phyloP scores from a whole-genome alignment of 2,888 invertebrate species.

The Drosophila prolongata region DNA sequence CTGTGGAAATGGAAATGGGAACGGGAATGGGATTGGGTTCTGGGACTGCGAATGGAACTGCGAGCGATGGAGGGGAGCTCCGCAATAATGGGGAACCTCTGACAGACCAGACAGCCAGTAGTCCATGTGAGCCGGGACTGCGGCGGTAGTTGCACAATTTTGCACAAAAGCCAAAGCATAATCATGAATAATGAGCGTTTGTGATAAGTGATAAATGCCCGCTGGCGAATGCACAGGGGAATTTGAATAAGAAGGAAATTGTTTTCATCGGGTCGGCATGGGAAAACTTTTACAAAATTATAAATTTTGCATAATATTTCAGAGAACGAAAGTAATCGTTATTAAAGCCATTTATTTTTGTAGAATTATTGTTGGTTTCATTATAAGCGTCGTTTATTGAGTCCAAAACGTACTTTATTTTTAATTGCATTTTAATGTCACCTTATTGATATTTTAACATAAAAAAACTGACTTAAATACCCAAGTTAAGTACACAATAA shows the following conservation, averaged over 20 bases:
- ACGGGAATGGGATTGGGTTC: conserved; percentile 12
- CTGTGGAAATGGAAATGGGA: conserved; percentile 17
- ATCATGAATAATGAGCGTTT: conserved; percentile 83
- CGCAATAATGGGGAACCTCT: conserved; percentile 41
- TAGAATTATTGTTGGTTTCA: too few relatives aligned
- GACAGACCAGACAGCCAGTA: conserved; percentile 42
- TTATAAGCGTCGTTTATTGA: too few relatives aligned
- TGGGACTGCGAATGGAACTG: conserved; percentile 22
- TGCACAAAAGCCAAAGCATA: conserved; percentile 81
- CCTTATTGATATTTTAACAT: too few relatives aligned
- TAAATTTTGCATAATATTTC: neutral
- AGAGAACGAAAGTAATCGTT: too few relatives aligned
- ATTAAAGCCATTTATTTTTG: too few relatives aligned
- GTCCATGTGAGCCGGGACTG: conserved; percentile 43
- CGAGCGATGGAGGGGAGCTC: conserved; percentile 29
- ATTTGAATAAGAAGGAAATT: conserved; percentile 38
- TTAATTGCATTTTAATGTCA: too few relatives aligned
- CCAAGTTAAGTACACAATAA: too few relatives aligned
- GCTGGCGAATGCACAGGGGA: conserved; percentile 65
- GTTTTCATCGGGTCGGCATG: conserved; percentile 15
- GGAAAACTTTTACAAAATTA: conserved; percentile 12
- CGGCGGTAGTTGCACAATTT: conserved; percentile 81
- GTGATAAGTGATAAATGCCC: conserved; percentile 72
- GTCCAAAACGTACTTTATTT: too few relatives aligned
- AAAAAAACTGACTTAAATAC: too few relatives aligned